These are phyloP conservation scores for Takifugu rubripes DNA, from an alignment of 2,797 vertebrate species.

Conservation along the genomic window DNA sequence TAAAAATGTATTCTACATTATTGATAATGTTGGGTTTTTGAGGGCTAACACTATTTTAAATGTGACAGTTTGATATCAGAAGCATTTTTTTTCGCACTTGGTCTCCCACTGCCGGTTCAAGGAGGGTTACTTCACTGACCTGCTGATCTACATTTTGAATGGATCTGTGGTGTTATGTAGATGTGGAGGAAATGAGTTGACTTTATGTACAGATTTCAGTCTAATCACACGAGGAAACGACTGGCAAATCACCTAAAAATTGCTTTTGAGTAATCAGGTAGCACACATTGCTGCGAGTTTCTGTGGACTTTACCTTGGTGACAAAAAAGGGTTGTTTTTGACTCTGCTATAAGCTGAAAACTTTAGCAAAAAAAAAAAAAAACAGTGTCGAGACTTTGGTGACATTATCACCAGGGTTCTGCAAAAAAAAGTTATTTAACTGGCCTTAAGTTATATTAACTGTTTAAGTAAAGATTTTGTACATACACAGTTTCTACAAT, in stretches of 20 bases:
- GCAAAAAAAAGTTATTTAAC: slow-evolving; percentile 72
- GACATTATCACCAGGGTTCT: slow-evolving; percentile 68
- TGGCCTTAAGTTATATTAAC: slow-evolving; percentile 87
- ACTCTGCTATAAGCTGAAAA: slow-evolving; percentile 62
- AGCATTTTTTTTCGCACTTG: slow-evolving; percentile 59
- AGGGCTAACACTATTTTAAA: slow-evolving; percentile 75
- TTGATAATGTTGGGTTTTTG: slow-evolving; percentile 71
- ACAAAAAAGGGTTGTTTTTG: slow-evolving; percentile 41
- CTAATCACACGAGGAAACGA: slow-evolving; percentile 61
- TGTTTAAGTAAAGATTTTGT: slow-evolving; percentile 78
- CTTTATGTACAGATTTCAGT: slow-evolving; percentile 71
- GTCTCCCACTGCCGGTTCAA: slow-evolving; percentile 58
- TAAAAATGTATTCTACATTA: slow-evolving; percentile 70
- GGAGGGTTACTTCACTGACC: slow-evolving; percentile 47
- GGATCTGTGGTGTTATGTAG: slow-evolving; percentile 53
- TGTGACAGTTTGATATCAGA: slow-evolving; percentile 71
- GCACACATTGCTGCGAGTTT: slow-evolving; percentile 82
- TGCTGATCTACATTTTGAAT: slow-evolving; percentile 51
- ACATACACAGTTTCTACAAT: slow-evolving; percentile 82
- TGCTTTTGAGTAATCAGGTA: slow-evolving; percentile 81
- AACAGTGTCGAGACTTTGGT: slow-evolving; percentile 60
- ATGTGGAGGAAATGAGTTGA: slow-evolving; percentile 54
- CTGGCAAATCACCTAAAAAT: slow-evolving; percentile 70
- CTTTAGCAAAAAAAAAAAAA: slow-evolving; percentile 43
- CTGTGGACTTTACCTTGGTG: slow-evolving; percentile 65